Conservation (phyloP, 1,140 invertebrate species). For the Meteorus sp. region DNA sequence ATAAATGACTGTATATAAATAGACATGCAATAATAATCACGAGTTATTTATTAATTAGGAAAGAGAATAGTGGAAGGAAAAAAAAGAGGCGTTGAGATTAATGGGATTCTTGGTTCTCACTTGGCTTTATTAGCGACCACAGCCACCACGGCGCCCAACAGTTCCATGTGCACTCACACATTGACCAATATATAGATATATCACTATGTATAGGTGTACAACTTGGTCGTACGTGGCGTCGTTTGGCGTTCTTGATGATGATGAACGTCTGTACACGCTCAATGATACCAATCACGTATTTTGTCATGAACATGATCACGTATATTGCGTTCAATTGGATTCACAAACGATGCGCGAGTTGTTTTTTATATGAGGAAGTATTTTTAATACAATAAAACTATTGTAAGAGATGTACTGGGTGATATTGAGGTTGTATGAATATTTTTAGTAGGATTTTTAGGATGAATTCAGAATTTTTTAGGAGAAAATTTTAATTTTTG, state of each 20-base stretch:
- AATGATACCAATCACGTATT: conserved; percentile 20
- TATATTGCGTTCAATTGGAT: no score
- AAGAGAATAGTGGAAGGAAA: background rate
- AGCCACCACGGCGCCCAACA: no score
- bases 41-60: conserved; percentile 11
- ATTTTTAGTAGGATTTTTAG: no score
- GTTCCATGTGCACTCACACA: background rate
- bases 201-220: conserved; percentile 5
- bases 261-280: background rate
- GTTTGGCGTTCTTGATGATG: background rate
- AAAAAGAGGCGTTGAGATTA: conserved; percentile 20
- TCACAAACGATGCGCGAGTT: no score
- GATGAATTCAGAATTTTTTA: no score
- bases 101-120: conserved; percentile 14
- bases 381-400: no score
- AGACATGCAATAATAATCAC: background rate
- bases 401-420: no score
- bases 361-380: no score
- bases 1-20: no score
- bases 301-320: conserved; percentile 24
- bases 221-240: conserved; percentile 19
- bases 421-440: no score
- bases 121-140: background rate
- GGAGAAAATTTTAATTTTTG: no score
- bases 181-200: background rate